Evolutionary conservation across 2,113 vertebrate species (phyloP).

Genomic region (Callithrix jacchus): DNA sequence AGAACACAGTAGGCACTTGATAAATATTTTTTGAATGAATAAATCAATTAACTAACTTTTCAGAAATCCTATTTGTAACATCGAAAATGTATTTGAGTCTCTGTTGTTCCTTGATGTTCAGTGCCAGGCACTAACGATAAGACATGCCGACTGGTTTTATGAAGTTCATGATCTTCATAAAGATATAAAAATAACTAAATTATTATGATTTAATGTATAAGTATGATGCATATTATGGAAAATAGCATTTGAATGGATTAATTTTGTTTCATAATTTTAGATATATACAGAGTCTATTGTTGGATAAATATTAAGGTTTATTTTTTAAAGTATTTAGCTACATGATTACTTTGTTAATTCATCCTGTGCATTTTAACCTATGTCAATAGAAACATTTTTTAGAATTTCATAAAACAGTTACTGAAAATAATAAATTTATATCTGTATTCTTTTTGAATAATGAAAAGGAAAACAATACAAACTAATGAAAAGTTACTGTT

Average conservation of each 20-base stretch:
- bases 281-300: neutral
- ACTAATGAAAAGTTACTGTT: neutral
- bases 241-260: neutral
- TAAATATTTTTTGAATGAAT: constrained; percentile 20
- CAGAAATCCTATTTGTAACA: neutral
- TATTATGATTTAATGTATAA: neutral
- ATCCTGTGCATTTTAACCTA: neutral
- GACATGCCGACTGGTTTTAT: neutral
- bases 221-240: neutral
- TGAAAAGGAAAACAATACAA: neutral
- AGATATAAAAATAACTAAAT: neutral
- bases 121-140: neutral
- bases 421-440: neutral
- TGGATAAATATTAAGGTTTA: neutral
- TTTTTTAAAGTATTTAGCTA: neutral
- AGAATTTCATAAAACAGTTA: neutral
- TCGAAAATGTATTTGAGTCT: neutral
- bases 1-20: neutral
- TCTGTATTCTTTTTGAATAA: neutral
- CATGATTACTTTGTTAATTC: neutral
- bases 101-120: neutral
- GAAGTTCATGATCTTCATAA: neutral
- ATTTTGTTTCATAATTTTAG: neutral
- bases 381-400: neutral
- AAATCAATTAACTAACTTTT: constrained; percentile 30